Conservation (phyloP, 2,113 vertebrate genomes). For the Cyrtonyx montezumae region DNA sequence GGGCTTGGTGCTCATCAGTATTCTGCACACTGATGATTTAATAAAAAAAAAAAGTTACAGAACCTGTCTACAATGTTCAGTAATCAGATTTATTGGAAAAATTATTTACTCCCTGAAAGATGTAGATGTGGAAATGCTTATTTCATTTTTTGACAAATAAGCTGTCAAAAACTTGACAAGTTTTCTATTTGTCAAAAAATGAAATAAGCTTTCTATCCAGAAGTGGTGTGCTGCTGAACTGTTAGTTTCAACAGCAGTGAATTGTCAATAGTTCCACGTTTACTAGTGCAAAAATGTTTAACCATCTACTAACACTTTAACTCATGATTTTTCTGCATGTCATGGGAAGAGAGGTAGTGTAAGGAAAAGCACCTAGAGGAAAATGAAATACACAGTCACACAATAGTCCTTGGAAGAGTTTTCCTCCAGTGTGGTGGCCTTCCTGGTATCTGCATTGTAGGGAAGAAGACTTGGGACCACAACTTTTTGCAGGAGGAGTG, state of each 20-base stretch:
- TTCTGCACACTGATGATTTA: not conserved
- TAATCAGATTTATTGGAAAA: not conserved
- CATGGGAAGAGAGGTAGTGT: accelerated
- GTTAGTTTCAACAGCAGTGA: not conserved
- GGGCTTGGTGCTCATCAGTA: not conserved
- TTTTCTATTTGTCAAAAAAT: no score
- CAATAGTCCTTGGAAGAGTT: not conserved
- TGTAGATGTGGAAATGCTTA: not conserved
- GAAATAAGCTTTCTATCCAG: not conserved
- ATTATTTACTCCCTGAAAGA: accelerated
- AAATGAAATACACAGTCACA: not conserved
- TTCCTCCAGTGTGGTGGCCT: not conserved
- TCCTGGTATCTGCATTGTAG: not conserved
- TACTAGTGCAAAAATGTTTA: not conserved
- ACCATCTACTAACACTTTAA: not conserved
- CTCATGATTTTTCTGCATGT: not conserved
- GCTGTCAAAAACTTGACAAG: not conserved
- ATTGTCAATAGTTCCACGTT: not conserved
- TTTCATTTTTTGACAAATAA: not conserved
- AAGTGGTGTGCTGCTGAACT: not conserved
- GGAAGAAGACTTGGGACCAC: not conserved
- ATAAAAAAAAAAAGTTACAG: not conserved
- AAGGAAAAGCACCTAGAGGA: accelerated
- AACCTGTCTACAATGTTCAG: not conserved
- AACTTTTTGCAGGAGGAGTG: not conserved